Evolutionary conservation across 2,888 invertebrate genomes (phyloP).

Genomic region (Dynastes grantii): DNA sequence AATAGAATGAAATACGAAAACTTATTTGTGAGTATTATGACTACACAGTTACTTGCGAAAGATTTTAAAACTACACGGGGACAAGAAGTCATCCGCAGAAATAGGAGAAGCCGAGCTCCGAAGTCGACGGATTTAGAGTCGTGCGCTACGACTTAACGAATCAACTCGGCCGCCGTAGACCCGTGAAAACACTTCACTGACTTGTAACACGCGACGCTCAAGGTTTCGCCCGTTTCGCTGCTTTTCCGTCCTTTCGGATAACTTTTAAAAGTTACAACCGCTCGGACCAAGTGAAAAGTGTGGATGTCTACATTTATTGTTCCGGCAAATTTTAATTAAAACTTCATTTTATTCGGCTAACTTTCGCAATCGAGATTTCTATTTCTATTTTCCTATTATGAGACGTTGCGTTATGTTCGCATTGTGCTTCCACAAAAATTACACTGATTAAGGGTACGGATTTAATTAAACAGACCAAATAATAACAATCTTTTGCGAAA

Average conservation of each 20-base stretch:
- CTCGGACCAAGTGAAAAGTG: constrained; percentile 46
- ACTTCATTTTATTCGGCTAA: constrained; percentile 44
- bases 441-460: not conserved
- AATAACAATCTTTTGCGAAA: too few species aligned
- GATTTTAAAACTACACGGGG: constrained; percentile 53
- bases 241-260: constrained; percentile 25
- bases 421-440: constrained; percentile 5
- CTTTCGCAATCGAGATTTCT: constrained; percentile 39
- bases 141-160: constrained; percentile 54
- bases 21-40: not conserved
- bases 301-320: constrained; percentile 50
- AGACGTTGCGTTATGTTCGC: constrained; percentile 6
- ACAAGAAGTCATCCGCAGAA: constrained; percentile 57
- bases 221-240: not conserved
- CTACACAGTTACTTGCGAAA: constrained; percentile 41
- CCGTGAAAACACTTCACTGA: constrained; percentile 54
- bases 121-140: constrained; percentile 57
- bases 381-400: constrained; percentile 43
- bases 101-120: constrained; percentile 56
- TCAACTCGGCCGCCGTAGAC: constrained; percentile 32
- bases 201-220: constrained; percentile 55
- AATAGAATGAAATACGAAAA: too few species aligned
- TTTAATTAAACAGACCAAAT: constrained; percentile 7
- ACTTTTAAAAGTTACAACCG: constrained; percentile 43
- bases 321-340: constrained; percentile 50